Evolutionary conservation across 2,113 vertebrate species (phyloP).

Genomic region (Talpa occidentalis): DNA sequence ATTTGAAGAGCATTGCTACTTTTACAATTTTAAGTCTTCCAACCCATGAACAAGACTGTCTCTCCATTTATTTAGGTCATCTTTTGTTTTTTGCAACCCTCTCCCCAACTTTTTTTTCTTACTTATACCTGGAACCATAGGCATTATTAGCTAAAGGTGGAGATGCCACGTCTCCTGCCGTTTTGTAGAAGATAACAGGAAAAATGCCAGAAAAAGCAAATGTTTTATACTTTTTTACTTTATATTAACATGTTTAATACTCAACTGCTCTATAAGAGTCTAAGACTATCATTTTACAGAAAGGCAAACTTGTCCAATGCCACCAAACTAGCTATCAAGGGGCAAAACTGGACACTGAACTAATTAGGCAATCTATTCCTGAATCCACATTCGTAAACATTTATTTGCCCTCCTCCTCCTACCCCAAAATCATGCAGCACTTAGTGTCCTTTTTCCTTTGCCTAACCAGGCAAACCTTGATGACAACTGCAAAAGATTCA

Average conservation of each 20-base stretch:
- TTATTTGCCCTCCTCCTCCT: too few species aligned
- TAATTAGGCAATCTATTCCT: background rate
- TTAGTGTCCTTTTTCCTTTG: background rate
- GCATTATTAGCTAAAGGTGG: background rate
- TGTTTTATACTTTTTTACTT: background rate
- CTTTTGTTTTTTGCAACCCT: background rate
- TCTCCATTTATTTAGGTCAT: background rate
- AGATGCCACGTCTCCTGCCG: background rate
- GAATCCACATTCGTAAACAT: too few species aligned
- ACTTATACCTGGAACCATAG: background rate
- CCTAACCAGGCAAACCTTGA: background rate
- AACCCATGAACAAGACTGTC: background rate
- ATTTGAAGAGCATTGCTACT: background rate
- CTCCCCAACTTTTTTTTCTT: background rate
- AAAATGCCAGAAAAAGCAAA: constrained; percentile 12
- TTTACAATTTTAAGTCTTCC: background rate
- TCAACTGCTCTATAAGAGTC: background rate
- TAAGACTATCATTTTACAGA: too few species aligned
- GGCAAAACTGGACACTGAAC: background rate
- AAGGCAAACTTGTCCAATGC: background rate
- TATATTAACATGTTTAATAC: background rate
- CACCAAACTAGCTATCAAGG: background rate
- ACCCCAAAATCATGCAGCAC: background rate
- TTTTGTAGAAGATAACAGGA: background rate
- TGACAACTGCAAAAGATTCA: background rate